Conservation (phyloP, 2,888 invertebrate genomes). For the Drosophila siamana region DNA sequence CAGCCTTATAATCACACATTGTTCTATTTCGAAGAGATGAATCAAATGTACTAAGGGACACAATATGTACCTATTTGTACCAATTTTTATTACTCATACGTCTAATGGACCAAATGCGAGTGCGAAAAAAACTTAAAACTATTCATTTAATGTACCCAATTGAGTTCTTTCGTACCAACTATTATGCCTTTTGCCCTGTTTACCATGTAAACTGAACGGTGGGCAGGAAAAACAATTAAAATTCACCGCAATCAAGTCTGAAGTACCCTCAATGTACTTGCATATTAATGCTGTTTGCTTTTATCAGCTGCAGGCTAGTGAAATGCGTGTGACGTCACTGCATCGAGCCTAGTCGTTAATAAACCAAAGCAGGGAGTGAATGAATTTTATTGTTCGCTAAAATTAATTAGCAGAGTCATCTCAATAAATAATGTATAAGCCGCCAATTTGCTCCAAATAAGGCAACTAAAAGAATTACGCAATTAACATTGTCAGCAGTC, state of each 20-base stretch:
- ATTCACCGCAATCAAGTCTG: not conserved
- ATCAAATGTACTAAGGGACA: too few species aligned
- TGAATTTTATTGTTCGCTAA: not conserved
- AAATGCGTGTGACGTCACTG: slow-evolving; percentile 14
- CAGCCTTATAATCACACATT: too few species aligned
- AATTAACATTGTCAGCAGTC: slow-evolving; percentile 1
- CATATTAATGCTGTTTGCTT: slow-evolving; percentile 14
- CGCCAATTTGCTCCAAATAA: slow-evolving; percentile 7
- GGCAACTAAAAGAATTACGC: slow-evolving; percentile 3
- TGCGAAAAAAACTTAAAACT: too few species aligned
- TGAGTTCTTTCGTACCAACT: too few species aligned
- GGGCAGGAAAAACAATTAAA: not conserved
- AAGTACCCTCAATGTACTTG: not conserved
- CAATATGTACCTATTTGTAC: too few species aligned
- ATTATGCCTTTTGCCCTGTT: too few species aligned
- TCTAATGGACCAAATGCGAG: too few species aligned
- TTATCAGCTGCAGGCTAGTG: slow-evolving; percentile 1
- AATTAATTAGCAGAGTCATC: slow-evolving; percentile 9
- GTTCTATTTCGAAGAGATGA: too few species aligned
- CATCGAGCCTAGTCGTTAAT: slow-evolving; percentile 2
- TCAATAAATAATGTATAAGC: not conserved
- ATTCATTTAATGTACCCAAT: too few species aligned
- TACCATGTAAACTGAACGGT: not conserved
- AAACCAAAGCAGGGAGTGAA: not conserved
- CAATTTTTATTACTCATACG: too few species aligned